Conservation (phyloP, 2,797 vertebrate species). For the Microctenopoma lineatum region DNA sequence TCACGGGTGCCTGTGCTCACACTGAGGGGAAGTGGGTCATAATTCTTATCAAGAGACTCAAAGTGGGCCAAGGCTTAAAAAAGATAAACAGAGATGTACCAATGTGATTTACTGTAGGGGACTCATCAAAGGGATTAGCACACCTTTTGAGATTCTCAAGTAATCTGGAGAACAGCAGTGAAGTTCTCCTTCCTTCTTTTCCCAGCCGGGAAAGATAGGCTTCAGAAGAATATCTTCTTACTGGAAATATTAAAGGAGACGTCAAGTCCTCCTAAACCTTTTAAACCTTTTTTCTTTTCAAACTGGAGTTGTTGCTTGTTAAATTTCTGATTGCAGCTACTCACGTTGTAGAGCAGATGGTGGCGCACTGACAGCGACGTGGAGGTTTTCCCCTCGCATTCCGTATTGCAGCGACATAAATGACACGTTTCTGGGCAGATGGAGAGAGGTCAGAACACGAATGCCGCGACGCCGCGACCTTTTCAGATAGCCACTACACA, state of each 20-base stretch:
- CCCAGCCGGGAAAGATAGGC: not conserved
- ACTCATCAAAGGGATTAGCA: constrained; percentile 13
- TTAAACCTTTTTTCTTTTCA: too few relatives aligned
- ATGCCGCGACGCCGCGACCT: not conserved
- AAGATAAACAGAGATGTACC: constrained; percentile 41
- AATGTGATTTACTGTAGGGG: constrained; percentile 22
- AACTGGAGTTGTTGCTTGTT: not conserved
- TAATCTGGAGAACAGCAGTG: not conserved
- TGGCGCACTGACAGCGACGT: not conserved
- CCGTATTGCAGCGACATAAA: not conserved
- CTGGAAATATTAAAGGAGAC: not conserved
- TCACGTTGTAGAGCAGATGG: not conserved
- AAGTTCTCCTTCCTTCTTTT: not conserved
- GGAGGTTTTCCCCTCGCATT: too few relatives aligned
- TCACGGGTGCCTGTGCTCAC: constrained; percentile 26
- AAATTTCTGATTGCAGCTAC: not conserved
- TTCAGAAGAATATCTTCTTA: not conserved
- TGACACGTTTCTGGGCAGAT: not conserved
- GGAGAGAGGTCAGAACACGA: not conserved
- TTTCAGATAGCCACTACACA: not conserved
- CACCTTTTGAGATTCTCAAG: constrained; percentile 17
- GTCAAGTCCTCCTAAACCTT: not conserved
- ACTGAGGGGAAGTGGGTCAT: constrained; percentile 51
- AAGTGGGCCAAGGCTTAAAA: constrained; percentile 56
- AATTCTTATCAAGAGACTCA: constrained; percentile 41